These are phyloP conservation scores for Acronicta leporina DNA, from an alignment of 2,888 invertebrate species.

Conservation along the genomic window DNA sequence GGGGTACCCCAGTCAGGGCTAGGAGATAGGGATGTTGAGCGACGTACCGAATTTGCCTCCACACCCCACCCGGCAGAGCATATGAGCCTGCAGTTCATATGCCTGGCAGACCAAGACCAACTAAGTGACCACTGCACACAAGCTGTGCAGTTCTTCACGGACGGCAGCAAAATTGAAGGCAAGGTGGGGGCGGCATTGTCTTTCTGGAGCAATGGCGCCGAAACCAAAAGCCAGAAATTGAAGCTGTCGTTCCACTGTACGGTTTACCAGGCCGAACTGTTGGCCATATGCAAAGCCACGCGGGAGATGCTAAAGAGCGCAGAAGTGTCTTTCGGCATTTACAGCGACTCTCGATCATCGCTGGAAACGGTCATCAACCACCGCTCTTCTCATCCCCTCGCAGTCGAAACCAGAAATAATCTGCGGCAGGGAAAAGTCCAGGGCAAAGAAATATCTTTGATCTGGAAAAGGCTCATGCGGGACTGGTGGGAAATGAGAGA, in stretches of 20 bases:
- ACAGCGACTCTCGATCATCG: not conserved
- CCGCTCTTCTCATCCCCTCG: not conserved
- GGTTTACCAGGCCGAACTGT: not conserved
- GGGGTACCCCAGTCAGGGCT: not conserved
- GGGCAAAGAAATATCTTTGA: not conserved
- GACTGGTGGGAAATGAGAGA: not conserved
- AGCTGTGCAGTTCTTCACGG: conserved; percentile 12
- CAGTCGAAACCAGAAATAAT: not conserved
- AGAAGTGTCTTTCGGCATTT: not conserved
- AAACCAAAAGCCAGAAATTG: not conserved
- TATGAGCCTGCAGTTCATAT: conserved; percentile 1
- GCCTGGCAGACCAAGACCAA: conserved; percentile 12
- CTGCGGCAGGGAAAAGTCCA: not conserved
- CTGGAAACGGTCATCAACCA: not conserved
- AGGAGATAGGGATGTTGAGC: not conserved
- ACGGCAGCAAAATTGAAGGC: conserved; percentile 7
- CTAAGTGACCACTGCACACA: not conserved
- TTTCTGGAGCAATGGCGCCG: not conserved
- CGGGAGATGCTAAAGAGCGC: not conserved
- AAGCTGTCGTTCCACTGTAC: not conserved
- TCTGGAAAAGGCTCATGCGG: not conserved
- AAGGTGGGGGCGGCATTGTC: not conserved
- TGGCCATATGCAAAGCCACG: conserved; percentile 1
- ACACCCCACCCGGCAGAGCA: conserved; percentile 16
- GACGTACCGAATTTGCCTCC: not conserved